Conservation (phyloP, 2,888 invertebrate species). For the Cecidostiba fungosa region DNA sequence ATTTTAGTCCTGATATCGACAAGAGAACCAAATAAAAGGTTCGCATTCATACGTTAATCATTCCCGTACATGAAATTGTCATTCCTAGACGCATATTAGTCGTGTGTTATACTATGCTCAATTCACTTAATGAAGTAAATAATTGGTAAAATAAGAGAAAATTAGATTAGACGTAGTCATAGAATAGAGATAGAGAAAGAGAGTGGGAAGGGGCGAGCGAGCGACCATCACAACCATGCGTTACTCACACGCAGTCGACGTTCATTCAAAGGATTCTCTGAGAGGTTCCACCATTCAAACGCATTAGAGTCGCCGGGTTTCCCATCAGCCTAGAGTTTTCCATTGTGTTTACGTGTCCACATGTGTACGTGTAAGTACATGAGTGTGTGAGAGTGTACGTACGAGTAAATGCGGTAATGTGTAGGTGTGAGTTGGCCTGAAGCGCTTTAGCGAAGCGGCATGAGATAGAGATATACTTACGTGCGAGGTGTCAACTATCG, state of each 20-base stretch:
- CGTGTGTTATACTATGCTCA: not conserved
- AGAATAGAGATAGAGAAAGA: constrained; percentile 51
- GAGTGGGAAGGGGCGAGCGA: constrained; percentile 50
- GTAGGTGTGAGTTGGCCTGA: constrained; percentile 22
- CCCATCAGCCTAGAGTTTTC: constrained; percentile 13
- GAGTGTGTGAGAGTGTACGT: not conserved
- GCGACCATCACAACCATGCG: constrained; percentile 77
- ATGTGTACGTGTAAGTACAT: too few species aligned
- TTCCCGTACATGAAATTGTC: constrained; percentile 18
- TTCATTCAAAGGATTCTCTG: constrained; percentile 67
- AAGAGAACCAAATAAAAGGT: not conserved
- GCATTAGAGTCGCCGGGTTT: constrained; percentile 42
- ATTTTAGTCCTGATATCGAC: constrained; percentile 16
- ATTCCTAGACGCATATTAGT: constrained; percentile 1
- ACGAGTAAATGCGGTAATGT: not conserved
- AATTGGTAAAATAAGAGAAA: constrained; percentile 20
- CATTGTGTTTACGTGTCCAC: not conserved
- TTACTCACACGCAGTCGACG: constrained; percentile 74
- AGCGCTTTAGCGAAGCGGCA: constrained; percentile 36
- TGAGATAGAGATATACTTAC: constrained; percentile 90
- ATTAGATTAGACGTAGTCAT: not conserved
- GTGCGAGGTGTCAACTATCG: constrained; percentile 91
- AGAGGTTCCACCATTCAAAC: constrained; percentile 42
- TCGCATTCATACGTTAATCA: constrained; percentile 35
- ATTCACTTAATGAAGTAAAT: constrained; percentile 4